Evolutionary conservation across 1,140 invertebrate species (phyloP), one percentile per base, ranked within the genome.

Genomic region (Pteromalus puparum): DNA sequence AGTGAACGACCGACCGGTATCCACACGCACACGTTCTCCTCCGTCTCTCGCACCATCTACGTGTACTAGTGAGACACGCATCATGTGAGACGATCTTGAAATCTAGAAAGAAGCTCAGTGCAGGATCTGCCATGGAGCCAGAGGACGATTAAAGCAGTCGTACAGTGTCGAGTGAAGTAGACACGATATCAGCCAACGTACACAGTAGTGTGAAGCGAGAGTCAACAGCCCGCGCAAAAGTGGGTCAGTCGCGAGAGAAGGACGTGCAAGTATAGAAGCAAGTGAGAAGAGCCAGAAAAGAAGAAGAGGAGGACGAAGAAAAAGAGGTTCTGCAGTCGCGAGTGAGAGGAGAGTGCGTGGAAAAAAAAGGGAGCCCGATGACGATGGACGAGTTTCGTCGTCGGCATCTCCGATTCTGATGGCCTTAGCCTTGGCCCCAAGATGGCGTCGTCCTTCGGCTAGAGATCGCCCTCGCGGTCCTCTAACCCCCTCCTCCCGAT

Each of bases 391-490:
- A 73, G 53, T 75, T 74, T 65, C 72, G 21, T 65, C 53, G 48
- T 67, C 67, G 68, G 68, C 70, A 65, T 77, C 48, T 46, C 46
- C 38, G 65, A 73, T 79, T 76, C 30, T 13, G n/a, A n/a, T n/a
- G 77, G 24, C 53, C 79, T 77, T 75, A 53, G 84, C 84, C 80
- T 82, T 82, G 75, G 42, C 15, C 48, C 34, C 75, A 85, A 85
- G 3, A 85, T 85, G 84, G 84, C 84, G 84, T 76, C 84, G 84
- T 82, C 84, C 84, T 85, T 85, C 46, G 84, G 80, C 67, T 82
- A 82, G 84, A 34, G 68, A 38, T 61, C 79, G 72, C 12, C 73
- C 84, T 26, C 26, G 13, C 61, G 61, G 28, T 76, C 26, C 84
- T 42, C 5, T 28, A 26, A 26, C 21, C 26, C 67, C 28, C 24